Evolutionary conservation across 2,797 vertebrate species (phyloP), one percentile per base, ranked within the genome.

Genomic region (Philypnodon macrostomus): DNA sequence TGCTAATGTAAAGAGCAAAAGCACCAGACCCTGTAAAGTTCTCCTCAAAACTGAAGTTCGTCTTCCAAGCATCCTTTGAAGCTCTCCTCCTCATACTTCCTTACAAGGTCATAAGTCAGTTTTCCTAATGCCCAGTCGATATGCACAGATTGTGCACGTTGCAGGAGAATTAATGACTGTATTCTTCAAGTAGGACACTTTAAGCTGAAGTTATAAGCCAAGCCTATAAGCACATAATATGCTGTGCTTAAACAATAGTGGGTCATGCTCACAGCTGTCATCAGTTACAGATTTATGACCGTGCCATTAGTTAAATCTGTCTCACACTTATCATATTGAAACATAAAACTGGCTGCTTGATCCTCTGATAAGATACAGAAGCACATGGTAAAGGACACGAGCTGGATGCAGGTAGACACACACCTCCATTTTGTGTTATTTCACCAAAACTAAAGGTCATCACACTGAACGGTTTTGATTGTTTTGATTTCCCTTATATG

Each of bases 41-140:
- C 1, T 31, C 17, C 6, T n/a, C 26, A 11, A 5, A n/a, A 3
- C 14, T 10, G 29, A 44, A 11, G 5, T 31, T 7, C 1, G 2
- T 36, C 18, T 13, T 29, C 21, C 2, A 3, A 4, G 3, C 3
- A 5, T 54, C 59, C 18, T 13, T 35, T 21, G 32, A 47, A 40
- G 9, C 15, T 1, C 34, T 9, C 9, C 14, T 8, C 14, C 1
- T 29, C 33, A 3, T n/a, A 33, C 53, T 46, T 32, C 57, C 56
- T 41, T 46, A 51, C 50, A 54, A 57, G 60, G 61, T 47, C 33
- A 4, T 49, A 14, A 41, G n/a, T 52, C 18, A 11, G 21, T 51
- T 52, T n/a, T 74, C 63, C 73, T 85, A 88, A 86, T 88, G 75
- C 75, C 33, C 78, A 80, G 85, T 87, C 77, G 87, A 74, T 80